Base-by-base conservation (phyloP, 2,113 vertebrate genomes). In the Calidris pygmaea region DNA sequence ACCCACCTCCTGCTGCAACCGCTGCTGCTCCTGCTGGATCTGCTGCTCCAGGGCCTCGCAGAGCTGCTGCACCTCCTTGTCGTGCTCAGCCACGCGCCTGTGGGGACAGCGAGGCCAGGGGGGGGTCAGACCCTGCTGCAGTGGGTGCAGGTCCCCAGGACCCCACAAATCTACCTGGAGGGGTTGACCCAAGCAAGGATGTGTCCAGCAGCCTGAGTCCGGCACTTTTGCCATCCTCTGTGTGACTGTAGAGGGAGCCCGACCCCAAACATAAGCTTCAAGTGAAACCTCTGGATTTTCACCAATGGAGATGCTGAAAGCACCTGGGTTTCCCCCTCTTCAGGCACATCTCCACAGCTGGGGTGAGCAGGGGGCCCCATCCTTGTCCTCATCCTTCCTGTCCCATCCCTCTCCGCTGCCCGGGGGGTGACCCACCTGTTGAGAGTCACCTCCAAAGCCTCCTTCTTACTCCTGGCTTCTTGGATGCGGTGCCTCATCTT, bases 11-110 rank as follows among this genome's bases (percentile, higher is more conserved):
- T 94, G 95, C 79, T 97, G 90, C 53, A 98, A 93, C 58, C 43
- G 93, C 94, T 93, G 92, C 85, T 91, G 96, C 30, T 98, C 98
- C 71, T 35, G 75, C 32, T 18, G 80, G 39, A 98, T 98, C 95
- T 98, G 98, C 94, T 96, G 97, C 62, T 98, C 97, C 95, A 97
- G 97, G 63, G 96, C 96, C 83, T 98, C 94, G 0, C 98, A 98
- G 34, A 98, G 97, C 94, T 90, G 97, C 90, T 94, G 97, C 60
- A 98, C 98, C 60, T 98, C 94, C 10, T 23, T 84, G 15, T 96
- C 94, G 6, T 98, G 98, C 68, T 98, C 98, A 4, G 96, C 92
- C 90, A 98, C 95, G 0, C 37, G 68, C 70, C 98, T 98, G 96
- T 3, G 12, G 75, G 30, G 50, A 79, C 41, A 29, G 26, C 32